These are phyloP conservation scores for Ephialtes manifestator DNA, from an alignment of 2,888 invertebrate genomes.

Conservation along the genomic window DNA sequence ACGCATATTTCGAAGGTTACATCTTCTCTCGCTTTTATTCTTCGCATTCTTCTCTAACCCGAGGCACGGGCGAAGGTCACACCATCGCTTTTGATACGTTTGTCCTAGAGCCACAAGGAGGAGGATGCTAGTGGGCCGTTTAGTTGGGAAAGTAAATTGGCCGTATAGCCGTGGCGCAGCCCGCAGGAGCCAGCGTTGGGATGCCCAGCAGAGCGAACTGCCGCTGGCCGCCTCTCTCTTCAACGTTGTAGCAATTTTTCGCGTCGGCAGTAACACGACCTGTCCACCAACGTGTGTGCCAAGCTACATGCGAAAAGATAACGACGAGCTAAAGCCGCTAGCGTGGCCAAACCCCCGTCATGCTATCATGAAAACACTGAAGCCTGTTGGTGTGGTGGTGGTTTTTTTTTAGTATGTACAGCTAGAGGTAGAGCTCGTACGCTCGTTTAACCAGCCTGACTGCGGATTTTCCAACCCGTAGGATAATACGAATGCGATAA, in stretches of 20 bases:
- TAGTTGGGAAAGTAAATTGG: conserved; percentile 68
- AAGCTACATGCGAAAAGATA: conserved; percentile 63
- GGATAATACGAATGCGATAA: conserved; percentile 67
- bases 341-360: conserved; percentile 51
- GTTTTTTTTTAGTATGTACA: conserved; percentile 16
- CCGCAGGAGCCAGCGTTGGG: conserved; percentile 33
- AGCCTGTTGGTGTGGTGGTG: conserved; percentile 15
- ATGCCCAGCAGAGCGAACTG: conserved; percentile 53
- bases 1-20: conserved; percentile 48
- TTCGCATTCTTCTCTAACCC: conserved; percentile 43
- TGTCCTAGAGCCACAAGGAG: conserved; percentile 24
- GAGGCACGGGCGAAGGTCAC: conserved; percentile 50
- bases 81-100: conserved; percentile 58
- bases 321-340: conserved; percentile 61
- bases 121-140: conserved; percentile 48
- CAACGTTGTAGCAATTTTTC: conserved; percentile 68
- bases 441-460: conserved; percentile 49
- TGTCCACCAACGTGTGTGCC: conserved; percentile 57
- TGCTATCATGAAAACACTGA: conserved; percentile 63
- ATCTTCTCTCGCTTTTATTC: conserved; percentile 52
- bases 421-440: conserved; percentile 12
- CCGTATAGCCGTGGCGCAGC: conserved; percentile 51
- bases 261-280: conserved; percentile 65
- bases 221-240: conserved; percentile 39
- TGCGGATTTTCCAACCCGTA: conserved; percentile 54